Conservation (phyloP, 2,797 vertebrate species). For the Fundulus diaphanus region DNA sequence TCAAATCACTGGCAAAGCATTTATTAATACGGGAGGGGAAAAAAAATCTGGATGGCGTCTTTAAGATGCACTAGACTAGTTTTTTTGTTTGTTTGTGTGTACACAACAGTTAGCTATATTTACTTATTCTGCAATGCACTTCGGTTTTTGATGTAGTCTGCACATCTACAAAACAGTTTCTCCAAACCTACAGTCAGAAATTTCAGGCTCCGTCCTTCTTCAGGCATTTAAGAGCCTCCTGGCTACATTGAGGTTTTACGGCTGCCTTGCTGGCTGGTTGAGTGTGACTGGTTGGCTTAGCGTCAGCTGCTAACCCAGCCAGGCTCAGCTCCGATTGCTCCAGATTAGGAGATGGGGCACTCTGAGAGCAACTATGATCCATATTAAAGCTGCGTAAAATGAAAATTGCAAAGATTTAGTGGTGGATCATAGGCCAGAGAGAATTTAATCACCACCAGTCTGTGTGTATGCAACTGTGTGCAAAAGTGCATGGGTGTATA, state of each 20-base stretch:
- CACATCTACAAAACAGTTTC: slow-evolving; percentile 13
- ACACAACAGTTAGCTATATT: background rate
- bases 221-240: slow-evolving; percentile 25
- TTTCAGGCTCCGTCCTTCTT: slow-evolving; percentile 3
- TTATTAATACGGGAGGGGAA: background rate
- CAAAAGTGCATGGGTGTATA: slow-evolving; percentile 30
- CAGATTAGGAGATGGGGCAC: slow-evolving; percentile 90
- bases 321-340: slow-evolving; percentile 87
- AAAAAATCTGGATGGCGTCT: background rate
- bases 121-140: background rate
- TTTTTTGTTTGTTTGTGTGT: background rate
- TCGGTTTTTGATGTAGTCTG: background rate
- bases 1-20: background rate
- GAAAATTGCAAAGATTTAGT: slow-evolving; percentile 97
- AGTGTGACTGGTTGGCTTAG: slow-evolving; percentile 81
- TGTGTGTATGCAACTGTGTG: slow-evolving; percentile 51
- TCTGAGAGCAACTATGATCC: slow-evolving; percentile 86
- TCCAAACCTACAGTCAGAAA: slow-evolving; percentile 6
- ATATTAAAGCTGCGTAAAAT: slow-evolving; percentile 97
- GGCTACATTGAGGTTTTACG: slow-evolving; percentile 51
- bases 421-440: slow-evolving; percentile 88
- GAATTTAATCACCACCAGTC: slow-evolving; percentile 92
- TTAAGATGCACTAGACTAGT: background rate
- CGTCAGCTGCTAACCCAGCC: slow-evolving; percentile 86
- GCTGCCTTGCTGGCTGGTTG: slow-evolving; percentile 63